These are phyloP conservation scores for Hymenochirus boettgeri DNA, from an alignment of 2,113 vertebrate species.

Conservation along the genomic window DNA sequence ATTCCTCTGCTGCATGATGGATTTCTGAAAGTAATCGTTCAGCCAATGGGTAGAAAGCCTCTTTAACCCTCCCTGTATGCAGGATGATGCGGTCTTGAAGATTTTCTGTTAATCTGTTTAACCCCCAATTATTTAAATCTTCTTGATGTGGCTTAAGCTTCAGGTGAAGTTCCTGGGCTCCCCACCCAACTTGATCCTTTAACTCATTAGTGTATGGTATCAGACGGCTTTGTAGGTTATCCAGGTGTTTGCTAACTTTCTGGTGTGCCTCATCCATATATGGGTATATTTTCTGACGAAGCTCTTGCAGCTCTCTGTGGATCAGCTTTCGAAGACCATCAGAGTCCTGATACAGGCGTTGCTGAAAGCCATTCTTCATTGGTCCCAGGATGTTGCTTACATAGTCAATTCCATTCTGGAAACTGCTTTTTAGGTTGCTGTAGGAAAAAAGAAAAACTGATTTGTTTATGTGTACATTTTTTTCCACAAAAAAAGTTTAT, in stretches of 20 bases:
- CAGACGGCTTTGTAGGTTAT: constrained; percentile 53
- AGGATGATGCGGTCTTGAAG: constrained; percentile 45
- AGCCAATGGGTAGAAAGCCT: constrained; percentile 44
- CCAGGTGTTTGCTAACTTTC: constrained; percentile 52
- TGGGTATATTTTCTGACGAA: constrained; percentile 66
- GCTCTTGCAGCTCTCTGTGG: constrained; percentile 69
- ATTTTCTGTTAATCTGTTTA: constrained; percentile 48
- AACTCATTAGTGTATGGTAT: constrained; percentile 59
- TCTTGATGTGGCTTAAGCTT: constrained; percentile 56
- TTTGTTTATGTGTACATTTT: not conserved
- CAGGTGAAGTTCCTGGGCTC: constrained; percentile 65
- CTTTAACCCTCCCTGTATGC: constrained; percentile 56
- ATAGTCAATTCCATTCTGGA: constrained; percentile 60
- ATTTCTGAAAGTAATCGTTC: constrained; percentile 60
- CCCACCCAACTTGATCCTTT: constrained; percentile 64
- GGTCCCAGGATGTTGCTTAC: constrained; percentile 51
- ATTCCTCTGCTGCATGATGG: constrained; percentile 56
- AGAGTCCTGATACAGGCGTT: constrained; percentile 54
- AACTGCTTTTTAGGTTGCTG: constrained; percentile 66
- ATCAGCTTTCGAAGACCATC: constrained; percentile 62
- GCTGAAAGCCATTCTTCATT: constrained; percentile 47
- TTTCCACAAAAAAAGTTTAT: not conserved
- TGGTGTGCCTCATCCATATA: constrained; percentile 55
- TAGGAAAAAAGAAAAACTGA: constrained; percentile 19
- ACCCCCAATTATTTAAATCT: constrained; percentile 47